Evolutionary conservation across 2,113 vertebrate species (phyloP).

Genomic region (Nerophis lumbriciformis): DNA sequence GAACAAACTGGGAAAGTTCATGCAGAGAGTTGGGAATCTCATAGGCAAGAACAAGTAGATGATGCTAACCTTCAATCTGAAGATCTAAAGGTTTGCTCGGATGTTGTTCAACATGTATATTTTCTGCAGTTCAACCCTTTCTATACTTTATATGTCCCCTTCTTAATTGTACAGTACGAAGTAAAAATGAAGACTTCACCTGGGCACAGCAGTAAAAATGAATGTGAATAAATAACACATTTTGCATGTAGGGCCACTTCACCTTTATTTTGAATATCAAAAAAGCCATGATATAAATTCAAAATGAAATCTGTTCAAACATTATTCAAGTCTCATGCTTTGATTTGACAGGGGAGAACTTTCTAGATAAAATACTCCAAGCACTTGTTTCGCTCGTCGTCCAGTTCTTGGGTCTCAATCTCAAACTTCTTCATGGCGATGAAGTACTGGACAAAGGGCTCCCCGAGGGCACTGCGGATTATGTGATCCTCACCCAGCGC

Average conservation of each 20-base stretch:
- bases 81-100: too few relatives aligned
- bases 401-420: constrained; percentile 85
- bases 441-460: constrained; percentile 86
- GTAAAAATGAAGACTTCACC: too few relatives aligned
- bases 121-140: too few relatives aligned
- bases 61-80: too few relatives aligned
- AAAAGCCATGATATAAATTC: neutral
- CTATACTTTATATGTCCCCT: too few relatives aligned
- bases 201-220: neutral
- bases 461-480: constrained; percentile 78
- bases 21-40: constrained; percentile 83
- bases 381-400: constrained; percentile 86
- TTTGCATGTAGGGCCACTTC: neutral
- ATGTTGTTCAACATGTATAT: too few relatives aligned
- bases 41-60: constrained; percentile 80
- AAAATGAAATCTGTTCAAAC: neutral
- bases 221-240: neutral
- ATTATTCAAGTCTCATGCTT: neutral
- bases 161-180: too few relatives aligned
- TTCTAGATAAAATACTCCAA: constrained; percentile 90
- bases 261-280: neutral
- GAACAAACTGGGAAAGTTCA: constrained; percentile 84
- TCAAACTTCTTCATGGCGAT: constrained; percentile 90
- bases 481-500: constrained; percentile 76
- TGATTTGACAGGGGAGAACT: neutral